Conservation (phyloP, 1,140 invertebrate species). For the Adoxophyes honmai region DNA sequence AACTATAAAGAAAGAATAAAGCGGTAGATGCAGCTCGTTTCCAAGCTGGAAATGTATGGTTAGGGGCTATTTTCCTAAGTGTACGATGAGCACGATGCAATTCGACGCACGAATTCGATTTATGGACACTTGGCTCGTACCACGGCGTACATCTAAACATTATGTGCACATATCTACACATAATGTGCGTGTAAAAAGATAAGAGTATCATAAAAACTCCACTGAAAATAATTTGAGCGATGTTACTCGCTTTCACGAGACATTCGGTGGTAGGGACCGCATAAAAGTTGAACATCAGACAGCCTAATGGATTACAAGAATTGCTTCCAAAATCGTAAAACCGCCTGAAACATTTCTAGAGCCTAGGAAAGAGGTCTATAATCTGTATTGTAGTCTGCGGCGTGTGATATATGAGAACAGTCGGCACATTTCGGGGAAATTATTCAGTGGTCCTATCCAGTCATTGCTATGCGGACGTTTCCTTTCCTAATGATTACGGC, state of each 20-base stretch:
- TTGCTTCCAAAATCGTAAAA: conserved; percentile 56
- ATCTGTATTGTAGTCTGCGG: conserved; percentile 39
- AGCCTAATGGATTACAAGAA: conserved; percentile 73
- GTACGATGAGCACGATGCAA: conserved; percentile 28
- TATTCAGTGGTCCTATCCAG: conserved; percentile 30
- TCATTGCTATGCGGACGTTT: conserved; percentile 22
- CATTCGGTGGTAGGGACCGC: conserved; percentile 61
- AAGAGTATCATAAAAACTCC: conserved; percentile 69
- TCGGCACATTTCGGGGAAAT: conserved; percentile 25
- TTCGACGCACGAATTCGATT: conserved; percentile 62
- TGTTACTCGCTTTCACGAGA: conserved; percentile 66
- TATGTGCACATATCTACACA: conserved; percentile 68
- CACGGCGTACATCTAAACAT: conserved; percentile 61
- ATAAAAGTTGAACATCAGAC: conserved; percentile 69
- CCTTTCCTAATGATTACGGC: not conserved
- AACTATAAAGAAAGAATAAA: too few relatives aligned
- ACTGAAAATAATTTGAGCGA: conserved; percentile 74
- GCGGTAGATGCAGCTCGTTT: too few relatives aligned
- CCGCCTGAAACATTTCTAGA: conserved; percentile 37
- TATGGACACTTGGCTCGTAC: conserved; percentile 55
- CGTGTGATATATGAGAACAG: conserved; percentile 40
- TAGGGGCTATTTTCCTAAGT: conserved; percentile 1
- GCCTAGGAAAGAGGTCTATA: conserved; percentile 43
- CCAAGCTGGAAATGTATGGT: too few relatives aligned
- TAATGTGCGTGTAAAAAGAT: conserved; percentile 74